Evolutionary conservation across 2,888 invertebrate genomes (phyloP).

Genomic region (Eubasilissa splendida): DNA sequence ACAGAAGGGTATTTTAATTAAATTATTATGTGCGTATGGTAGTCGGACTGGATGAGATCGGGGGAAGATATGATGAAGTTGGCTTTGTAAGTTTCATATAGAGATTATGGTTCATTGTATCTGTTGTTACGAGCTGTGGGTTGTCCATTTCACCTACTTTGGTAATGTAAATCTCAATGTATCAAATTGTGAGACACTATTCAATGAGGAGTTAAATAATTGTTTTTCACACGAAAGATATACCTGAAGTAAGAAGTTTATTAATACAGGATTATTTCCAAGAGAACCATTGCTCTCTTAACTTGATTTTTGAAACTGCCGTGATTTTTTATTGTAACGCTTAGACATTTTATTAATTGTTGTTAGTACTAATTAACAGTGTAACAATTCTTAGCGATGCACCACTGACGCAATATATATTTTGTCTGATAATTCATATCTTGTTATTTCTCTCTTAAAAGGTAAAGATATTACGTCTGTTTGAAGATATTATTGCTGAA

Average conservation of each 20-base stretch:
- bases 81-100: constrained; percentile 7
- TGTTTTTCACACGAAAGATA: too few species aligned
- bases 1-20: constrained; percentile 28
- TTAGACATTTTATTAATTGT: constrained; percentile 4
- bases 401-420: too few species aligned
- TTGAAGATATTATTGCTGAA: too few species aligned
- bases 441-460: too few species aligned
- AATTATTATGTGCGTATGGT: constrained; percentile 23
- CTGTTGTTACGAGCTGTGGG: neutral
- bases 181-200: too few species aligned
- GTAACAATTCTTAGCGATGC: neutral
- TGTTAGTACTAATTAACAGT: neutral
- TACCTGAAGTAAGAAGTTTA: neutral
- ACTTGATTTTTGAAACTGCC: constrained; percentile 5
- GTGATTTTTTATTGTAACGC: constrained; percentile 22
- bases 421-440: too few species aligned
- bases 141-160: constrained; percentile 19
- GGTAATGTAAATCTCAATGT: constrained; percentile 9
- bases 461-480: too few species aligned
- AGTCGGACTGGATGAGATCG: neutral
- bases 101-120: neutral
- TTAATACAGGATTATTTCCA: neutral
- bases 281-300: neutral
- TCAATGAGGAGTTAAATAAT: too few species aligned
- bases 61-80: neutral